A percentile compares a stretch with the other conserved stretches of the same genome.
Conservation (phyloP, 2,797 vertebrate genomes). For the Esox lucius region DNA sequence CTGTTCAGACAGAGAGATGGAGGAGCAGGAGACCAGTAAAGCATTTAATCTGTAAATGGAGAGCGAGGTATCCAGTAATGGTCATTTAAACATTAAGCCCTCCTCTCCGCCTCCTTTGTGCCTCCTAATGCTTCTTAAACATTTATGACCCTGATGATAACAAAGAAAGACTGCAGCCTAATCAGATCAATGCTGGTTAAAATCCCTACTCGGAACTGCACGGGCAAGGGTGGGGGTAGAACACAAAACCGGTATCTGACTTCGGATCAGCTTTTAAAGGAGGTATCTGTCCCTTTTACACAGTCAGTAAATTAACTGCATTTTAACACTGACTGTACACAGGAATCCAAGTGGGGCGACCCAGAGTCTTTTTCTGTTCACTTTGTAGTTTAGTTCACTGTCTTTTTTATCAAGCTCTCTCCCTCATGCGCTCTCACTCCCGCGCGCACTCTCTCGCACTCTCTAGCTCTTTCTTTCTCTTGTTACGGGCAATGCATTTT, state of each 20-base stretch:
- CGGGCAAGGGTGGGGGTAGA: conserved; percentile 18
- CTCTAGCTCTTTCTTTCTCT: not conserved
- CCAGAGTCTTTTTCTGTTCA: not conserved
- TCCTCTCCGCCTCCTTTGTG: conserved; percentile 57
- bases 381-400: not conserved
- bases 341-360: conserved; percentile 36
- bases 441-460: not conserved
- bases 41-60: conserved; percentile 86
- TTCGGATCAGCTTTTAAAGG: conserved; percentile 41
- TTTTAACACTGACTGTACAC: conserved; percentile 38
- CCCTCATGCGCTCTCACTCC: conserved; percentile 18
- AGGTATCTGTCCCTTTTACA: conserved; percentile 25
- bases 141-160: conserved; percentile 79
- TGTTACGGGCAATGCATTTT: not conserved
- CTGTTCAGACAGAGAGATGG: conserved; percentile 20
- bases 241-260: conserved; percentile 32
- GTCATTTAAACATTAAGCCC: conserved; percentile 76
- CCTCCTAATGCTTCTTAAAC: conserved; percentile 77
- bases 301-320: conserved; percentile 32
- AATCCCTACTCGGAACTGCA: conserved; percentile 8
- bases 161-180: conserved; percentile 68
- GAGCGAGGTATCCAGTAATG: conserved; percentile 58
- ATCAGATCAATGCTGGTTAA: conserved; percentile 72
- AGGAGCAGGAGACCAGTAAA: conserved; percentile 73
- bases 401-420: conserved; percentile 28